A percentile compares a stretch with the other conserved stretches of the same genome.
These are phyloP conservation scores for Hydrolagus colliei DNA, from an alignment of 2,797 vertebrate genomes.

Conservation along the genomic window DNA sequence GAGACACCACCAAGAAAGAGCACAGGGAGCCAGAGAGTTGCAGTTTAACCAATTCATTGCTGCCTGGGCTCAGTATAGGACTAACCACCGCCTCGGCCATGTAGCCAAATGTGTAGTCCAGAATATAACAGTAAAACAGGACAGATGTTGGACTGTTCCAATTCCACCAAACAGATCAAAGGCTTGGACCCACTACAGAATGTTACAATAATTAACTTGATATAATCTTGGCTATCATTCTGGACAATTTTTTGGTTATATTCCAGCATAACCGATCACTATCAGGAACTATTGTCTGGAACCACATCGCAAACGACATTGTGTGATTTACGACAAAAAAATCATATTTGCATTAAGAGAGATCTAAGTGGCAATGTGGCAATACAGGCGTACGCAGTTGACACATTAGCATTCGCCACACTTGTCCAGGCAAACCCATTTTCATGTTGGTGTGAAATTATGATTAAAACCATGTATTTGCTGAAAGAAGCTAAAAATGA, in stretches of 20 bases:
- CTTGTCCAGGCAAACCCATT: not conserved
- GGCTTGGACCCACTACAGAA: not conserved
- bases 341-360: not conserved
- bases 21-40: not conserved
- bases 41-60: not conserved
- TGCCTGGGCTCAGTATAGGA: not conserved
- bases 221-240: not conserved
- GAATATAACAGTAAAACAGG: not conserved
- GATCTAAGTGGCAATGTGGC: not conserved
- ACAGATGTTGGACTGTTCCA: not conserved
- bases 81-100: not conserved
- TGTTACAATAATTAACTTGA: not conserved
- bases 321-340: not conserved
- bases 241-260: not conserved
- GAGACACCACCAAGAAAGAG: not conserved
- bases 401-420: not conserved
- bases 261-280: not conserved
- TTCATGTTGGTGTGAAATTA: conserved; percentile 14
- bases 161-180: not conserved
- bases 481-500: not conserved
- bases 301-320: not conserved
- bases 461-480: not conserved
- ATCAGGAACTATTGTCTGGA: no score
- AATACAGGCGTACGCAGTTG: not conserved
- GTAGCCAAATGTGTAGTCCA: not conserved